Conservation (phyloP, 2,113 vertebrate species). For the Cromileptes altivelis region DNA sequence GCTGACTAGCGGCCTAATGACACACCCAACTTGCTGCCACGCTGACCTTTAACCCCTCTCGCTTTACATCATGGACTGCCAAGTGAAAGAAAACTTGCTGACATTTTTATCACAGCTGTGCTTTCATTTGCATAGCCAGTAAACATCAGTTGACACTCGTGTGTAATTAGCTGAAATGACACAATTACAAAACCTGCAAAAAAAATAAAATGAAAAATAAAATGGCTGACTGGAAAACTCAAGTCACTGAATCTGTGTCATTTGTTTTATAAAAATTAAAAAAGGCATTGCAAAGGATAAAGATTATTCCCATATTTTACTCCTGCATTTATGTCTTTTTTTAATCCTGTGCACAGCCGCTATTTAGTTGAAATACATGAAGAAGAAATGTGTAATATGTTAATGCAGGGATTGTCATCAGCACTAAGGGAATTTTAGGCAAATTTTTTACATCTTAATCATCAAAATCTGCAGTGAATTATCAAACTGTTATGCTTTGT, state of each 20-base stretch:
- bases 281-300: background rate
- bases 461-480: background rate
- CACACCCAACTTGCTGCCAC: conserved; percentile 54
- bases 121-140: background rate
- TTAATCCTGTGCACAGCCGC: background rate
- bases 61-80: conserved; percentile 43
- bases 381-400: too few relatives aligned
- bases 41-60: conserved; percentile 70
- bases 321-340: background rate
- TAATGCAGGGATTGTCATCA: background rate
- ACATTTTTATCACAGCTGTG: conserved; percentile 54
- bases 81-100: conserved; percentile 53
- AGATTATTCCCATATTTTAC: background rate
- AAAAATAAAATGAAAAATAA: background rate
- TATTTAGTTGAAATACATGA: too few relatives aligned
- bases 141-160: background rate
- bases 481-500: background rate
- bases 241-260: background rate
- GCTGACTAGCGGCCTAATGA: conserved; percentile 31
- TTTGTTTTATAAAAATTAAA: background rate
- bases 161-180: background rate
- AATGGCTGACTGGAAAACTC: background rate
- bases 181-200: background rate
- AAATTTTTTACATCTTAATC: background rate
- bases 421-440: too few relatives aligned